These are phyloP conservation scores for Callaeas wilsoni DNA, from an alignment of 2,113 vertebrate genomes.

Conservation along the genomic window DNA sequence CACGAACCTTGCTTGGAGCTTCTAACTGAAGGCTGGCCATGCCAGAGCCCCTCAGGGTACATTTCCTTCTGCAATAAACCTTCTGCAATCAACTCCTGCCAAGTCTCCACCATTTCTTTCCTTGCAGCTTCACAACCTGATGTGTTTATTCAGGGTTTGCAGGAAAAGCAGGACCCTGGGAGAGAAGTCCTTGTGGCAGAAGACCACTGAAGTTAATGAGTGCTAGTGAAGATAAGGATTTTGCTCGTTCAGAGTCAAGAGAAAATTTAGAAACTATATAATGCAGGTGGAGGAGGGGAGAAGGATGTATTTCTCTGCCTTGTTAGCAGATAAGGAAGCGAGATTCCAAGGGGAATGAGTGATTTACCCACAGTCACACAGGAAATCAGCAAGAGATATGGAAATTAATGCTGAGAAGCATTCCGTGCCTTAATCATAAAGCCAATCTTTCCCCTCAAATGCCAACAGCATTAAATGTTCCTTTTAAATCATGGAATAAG, in stretches of 20 bases:
- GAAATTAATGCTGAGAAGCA: slow-evolving; percentile 44
- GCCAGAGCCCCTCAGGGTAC: neutral
- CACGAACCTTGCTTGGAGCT: neutral
- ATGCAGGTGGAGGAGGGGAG: neutral
- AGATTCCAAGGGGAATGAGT: neutral
- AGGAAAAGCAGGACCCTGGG: neutral
- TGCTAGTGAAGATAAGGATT: neutral
- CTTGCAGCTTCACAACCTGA: neutral
- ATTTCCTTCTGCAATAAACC: neutral
- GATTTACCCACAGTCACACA: neutral
- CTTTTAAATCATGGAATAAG: neutral
- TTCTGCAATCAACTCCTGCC: neutral
- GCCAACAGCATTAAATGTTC: slow-evolving; percentile 8
- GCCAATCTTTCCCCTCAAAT: slow-evolving; percentile 21
- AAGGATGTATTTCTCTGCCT: neutral
- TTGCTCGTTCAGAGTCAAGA: neutral
- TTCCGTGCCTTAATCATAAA: slow-evolving; percentile 28
- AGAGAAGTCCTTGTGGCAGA: neutral
- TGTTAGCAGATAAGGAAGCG: neutral
- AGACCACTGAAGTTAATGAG: neutral
- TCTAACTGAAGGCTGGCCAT: neutral
- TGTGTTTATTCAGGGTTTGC: neutral
- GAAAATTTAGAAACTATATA: neutral
- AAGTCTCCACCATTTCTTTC: neutral
- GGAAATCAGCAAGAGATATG: slow-evolving; percentile 34